Evolutionary conservation across 2,888 invertebrate genomes (phyloP).

Genomic region (Chaetogeoica ovagalla): DNA sequence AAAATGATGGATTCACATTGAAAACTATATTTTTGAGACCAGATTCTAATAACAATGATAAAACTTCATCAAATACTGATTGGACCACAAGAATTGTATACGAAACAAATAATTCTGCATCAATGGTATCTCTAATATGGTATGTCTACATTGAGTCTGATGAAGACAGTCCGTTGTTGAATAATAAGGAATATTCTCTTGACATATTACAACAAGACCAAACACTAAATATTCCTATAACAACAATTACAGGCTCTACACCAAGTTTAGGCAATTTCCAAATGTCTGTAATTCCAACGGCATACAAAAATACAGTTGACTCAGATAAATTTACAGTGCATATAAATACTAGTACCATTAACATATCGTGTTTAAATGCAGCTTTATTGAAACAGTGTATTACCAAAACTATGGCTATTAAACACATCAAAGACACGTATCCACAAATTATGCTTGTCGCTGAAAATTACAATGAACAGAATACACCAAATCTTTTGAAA

Average conservation of each 20-base stretch:
- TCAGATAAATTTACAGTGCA: background rate
- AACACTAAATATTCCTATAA: background rate
- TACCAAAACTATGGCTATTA: conserved; percentile 28
- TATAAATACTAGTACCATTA: conserved; percentile 35
- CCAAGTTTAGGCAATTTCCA: conserved; percentile 52
- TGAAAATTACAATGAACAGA: background rate
- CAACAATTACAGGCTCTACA: conserved; percentile 36
- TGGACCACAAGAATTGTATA: conserved; percentile 86
- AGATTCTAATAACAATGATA: conserved; percentile 71
- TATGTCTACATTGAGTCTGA: conserved; percentile 45
- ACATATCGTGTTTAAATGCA: conserved; percentile 10
- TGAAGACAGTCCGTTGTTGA: conserved; percentile 1
- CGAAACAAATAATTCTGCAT: conserved; percentile 56
- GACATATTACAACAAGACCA: background rate
- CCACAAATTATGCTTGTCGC: conserved; percentile 21
- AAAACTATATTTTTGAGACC: conserved; percentile 84
- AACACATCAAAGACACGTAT: background rate
- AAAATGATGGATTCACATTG: conserved; percentile 68
- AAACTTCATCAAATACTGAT: conserved; percentile 61
- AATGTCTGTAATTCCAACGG: conserved; percentile 42
- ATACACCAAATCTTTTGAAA: background rate
- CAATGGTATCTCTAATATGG: conserved; percentile 38
- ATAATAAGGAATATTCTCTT: conserved; percentile 7
- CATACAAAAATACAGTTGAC: background rate
- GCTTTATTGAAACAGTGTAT: conserved; percentile 32